Base-by-base conservation (phyloP, 1,140 invertebrate genomes). In the Drosophila pseudoananassae region DNA sequence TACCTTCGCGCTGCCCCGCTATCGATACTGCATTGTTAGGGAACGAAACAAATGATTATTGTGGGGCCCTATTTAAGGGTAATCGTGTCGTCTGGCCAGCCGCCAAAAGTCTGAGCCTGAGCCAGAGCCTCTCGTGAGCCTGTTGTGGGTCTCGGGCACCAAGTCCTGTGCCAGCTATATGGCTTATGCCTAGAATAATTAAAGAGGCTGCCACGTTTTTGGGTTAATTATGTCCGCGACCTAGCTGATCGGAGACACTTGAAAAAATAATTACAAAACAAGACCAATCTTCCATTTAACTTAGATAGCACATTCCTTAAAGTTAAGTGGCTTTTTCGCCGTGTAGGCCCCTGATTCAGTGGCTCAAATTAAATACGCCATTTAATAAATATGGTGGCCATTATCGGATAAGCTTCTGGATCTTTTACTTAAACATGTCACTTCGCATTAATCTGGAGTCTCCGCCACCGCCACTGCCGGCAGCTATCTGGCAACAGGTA, bases 351-450 rank as follows among this genome's bases (percentile, higher is more conserved):
- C 33, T 14, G 81, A 55, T 65, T 54, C 57, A 59, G 61, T 69
- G 63, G 64, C 59, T 78, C 55, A 73, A 84, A 85, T 81, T 76
- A 72, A 84, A 74, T 83, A 72, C 78, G 78, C 65, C 70, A 88
- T 83, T 75, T 78, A 88, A 83, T 74, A 88, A 85, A 85, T 87
- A 82, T 87, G 75, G 70, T 76, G 82, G 55, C 82, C 76, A 87
- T 88, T 83, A 87, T 87, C 83, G 83, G 83, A 87, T 87, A 87
- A 87, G 84, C 83, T 89, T 88, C 83, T 87, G 83, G 71, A 89
- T 89, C 75, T 88, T 87, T 88, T 88, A 88, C 83, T 78, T 78
- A 88, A 87, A 83, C 83, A 87, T 87, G 83, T 87, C 83, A 87
- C 83, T 87, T 83, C 83, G 87, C 84, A 87, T 87, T 87, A 87